These are phyloP conservation scores for Chinchilla lanigera DNA, from an alignment of 2,113 vertebrate species.

Conservation along the genomic window DNA sequence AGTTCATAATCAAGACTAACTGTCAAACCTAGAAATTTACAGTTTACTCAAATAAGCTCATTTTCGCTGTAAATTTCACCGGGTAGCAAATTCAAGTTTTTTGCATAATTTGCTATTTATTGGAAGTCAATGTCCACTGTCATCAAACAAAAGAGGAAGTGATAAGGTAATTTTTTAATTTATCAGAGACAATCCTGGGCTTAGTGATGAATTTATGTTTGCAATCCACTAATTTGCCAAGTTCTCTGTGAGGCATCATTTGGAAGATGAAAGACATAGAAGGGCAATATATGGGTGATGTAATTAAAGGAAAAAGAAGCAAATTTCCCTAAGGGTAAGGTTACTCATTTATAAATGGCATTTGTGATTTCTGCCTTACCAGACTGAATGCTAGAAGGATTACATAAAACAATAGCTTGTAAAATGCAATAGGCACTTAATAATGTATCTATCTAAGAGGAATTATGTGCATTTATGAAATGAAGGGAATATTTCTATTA, in stretches of 20 bases:
- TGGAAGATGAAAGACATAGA: not conserved
- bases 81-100: not conserved
- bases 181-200: not conserved
- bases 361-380: not conserved
- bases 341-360: not conserved
- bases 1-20: not conserved
- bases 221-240: not conserved
- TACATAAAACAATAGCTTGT: slow-evolving; percentile 37
- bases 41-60: not conserved
- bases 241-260: not conserved
- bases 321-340: not conserved
- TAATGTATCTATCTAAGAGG: slow-evolving; percentile 34
- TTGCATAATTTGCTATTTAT: not conserved
- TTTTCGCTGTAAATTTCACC: not conserved
- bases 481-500: slow-evolving; percentile 1
- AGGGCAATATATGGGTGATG: not conserved
- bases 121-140: not conserved
- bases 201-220: not conserved
- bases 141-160: not conserved
- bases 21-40: not conserved
- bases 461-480: slow-evolving; percentile 38
- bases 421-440: slow-evolving; percentile 6
- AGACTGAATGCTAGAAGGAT: slow-evolving; percentile 6
- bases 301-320: not conserved
- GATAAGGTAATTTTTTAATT: not conserved